A percentile compares a stretch with the other conserved stretches of the same genome.
Conservation (phyloP, 1,140 invertebrate species). For the Bombus cullumanus region DNA sequence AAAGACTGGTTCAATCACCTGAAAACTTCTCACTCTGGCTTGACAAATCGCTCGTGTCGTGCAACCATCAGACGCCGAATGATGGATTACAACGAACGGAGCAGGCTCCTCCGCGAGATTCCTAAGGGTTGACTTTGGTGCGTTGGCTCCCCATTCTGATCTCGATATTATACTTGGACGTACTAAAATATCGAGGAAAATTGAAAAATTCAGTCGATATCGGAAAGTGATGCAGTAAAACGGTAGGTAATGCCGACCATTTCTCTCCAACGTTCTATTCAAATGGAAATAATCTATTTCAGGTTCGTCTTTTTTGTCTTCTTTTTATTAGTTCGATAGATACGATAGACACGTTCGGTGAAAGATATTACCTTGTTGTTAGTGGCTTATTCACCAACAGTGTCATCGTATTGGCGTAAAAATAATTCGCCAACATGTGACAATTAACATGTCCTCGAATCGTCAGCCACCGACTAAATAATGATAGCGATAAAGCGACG, state of each 20-base stretch:
- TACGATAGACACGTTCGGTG: not conserved
- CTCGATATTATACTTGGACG: constrained; percentile 69
- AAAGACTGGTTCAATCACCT: constrained; percentile 64
- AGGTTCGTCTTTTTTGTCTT: no score
- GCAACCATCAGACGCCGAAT: constrained; percentile 74
- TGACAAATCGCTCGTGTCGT: constrained; percentile 70
- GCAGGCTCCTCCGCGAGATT: constrained; percentile 64
- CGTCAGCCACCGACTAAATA: no score
- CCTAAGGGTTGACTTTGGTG: constrained; percentile 21
- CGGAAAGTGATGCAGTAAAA: accelerated
- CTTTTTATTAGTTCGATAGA: not conserved
- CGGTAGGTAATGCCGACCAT: no score
- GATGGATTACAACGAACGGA: constrained; percentile 79
- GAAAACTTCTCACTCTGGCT: constrained; percentile 68
- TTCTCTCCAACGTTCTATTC: not conserved
- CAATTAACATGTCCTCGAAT: not conserved
- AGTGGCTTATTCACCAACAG: not conserved
- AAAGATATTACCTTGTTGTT: no score
- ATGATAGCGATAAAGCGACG: not conserved
- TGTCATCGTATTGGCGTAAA: constrained; percentile 3
- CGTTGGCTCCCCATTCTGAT: constrained; percentile 73
- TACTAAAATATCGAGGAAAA: constrained; percentile 20
- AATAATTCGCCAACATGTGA: not conserved
- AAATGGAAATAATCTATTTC: not conserved
- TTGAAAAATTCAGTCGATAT: not conserved